Percentiles rank a stretch among this genome's conserved stretches.
Evolutionary conservation across 2,888 invertebrate genomes (phyloP).

Genomic region (Dioctria linearis): DNA sequence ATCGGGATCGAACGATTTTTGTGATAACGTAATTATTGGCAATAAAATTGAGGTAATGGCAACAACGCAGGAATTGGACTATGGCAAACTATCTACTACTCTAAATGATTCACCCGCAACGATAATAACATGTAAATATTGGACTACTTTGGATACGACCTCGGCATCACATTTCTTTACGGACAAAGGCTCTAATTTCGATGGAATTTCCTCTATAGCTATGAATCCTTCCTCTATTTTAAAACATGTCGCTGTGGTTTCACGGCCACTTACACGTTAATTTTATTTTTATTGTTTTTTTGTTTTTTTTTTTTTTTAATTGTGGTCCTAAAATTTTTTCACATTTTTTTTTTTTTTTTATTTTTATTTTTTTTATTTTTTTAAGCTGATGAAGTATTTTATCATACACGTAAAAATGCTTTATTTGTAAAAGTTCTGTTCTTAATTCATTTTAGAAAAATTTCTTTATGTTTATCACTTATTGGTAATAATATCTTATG

Average conservation of each 20-base stretch:
- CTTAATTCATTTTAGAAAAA: slow-evolving; percentile 6
- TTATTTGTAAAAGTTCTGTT: not conserved
- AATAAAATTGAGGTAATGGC: slow-evolving; percentile 56
- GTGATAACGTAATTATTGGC: slow-evolving; percentile 47
- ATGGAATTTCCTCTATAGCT: slow-evolving; percentile 58
- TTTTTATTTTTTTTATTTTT: not conserved
- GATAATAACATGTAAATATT: slow-evolving; percentile 67
- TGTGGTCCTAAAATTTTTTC: slow-evolving; percentile 23
- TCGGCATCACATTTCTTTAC: slow-evolving; percentile 61
- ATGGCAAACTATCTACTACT: slow-evolving; percentile 34
- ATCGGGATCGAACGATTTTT: slow-evolving; percentile 46
- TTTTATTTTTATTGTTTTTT: slow-evolving; percentile 7
- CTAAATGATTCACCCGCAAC: slow-evolving; percentile 59
- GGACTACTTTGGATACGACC: slow-evolving; percentile 62
- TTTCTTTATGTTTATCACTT: slow-evolving; percentile 22
- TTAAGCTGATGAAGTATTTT: slow-evolving; percentile 13
- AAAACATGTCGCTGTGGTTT: slow-evolving; percentile 65
- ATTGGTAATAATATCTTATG: slow-evolving; percentile 30
- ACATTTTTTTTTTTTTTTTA: not conserved
- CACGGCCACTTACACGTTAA: slow-evolving; percentile 66
- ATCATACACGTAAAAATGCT: not conserved
- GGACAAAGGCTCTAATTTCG: slow-evolving; percentile 62
- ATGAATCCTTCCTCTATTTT: slow-evolving; percentile 64
- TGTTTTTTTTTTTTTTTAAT: slow-evolving; percentile 19
- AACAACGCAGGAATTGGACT: slow-evolving; percentile 50